A percentile compares a stretch with the other conserved stretches of the same genome.
These are phyloP conservation scores for Lanius collurio DNA, from an alignment of 2,113 vertebrate genomes.

Conservation along the genomic window DNA sequence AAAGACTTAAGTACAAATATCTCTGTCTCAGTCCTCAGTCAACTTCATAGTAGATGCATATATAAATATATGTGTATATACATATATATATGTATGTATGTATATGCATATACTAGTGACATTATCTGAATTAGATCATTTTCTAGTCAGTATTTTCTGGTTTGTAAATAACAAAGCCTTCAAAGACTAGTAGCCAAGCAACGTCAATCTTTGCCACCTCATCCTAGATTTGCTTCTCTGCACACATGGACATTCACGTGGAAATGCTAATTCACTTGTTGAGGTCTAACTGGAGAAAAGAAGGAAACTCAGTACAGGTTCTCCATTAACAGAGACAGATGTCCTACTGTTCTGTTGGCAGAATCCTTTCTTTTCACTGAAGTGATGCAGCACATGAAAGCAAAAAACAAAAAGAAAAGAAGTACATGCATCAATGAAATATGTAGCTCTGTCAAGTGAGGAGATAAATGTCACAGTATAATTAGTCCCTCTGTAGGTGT, in stretches of 20 bases:
- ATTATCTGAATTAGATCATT: not conserved
- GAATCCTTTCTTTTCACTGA: not conserved
- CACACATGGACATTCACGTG: accelerated
- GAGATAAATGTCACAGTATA: not conserved
- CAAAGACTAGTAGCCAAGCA: not conserved
- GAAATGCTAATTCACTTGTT: not conserved
- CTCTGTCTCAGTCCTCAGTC: not conserved
- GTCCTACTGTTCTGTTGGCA: not conserved
- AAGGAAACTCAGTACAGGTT: not conserved
- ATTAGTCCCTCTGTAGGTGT: not conserved
- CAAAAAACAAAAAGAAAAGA: not conserved
- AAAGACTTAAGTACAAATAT: not conserved
- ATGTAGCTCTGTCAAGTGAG: not conserved
- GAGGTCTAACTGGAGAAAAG: not conserved
- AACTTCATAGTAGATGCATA: not conserved
- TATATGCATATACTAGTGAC: not conserved
- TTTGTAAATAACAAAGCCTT: not conserved
- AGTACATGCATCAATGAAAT: not conserved
- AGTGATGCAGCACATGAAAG: not conserved
- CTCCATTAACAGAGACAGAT: not conserved
- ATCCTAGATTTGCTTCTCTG: not conserved
- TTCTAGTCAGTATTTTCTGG: not conserved
- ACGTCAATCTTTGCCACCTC: not conserved
- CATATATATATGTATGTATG: not conserved
- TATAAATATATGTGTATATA: not conserved